Conservation (phyloP, 1,140 invertebrate genomes). For the Lasioglossum albipes region DNA sequence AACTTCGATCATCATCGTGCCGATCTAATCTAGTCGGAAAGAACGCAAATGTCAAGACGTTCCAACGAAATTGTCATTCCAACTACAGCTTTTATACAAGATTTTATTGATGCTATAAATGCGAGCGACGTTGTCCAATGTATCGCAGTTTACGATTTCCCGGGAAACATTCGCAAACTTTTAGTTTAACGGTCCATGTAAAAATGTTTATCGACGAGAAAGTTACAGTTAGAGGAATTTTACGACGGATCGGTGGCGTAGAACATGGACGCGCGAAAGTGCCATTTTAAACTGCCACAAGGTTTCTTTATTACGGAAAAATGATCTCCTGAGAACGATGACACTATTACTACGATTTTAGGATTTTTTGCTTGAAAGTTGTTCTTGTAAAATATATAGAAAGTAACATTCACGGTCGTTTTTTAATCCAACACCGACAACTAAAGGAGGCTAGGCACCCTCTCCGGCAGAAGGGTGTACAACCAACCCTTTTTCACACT, state of each 20-base stretch:
- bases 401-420: not conserved
- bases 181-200: slow-evolving; percentile 5
- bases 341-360: no score
- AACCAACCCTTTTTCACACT: slow-evolving; percentile 68
- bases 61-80: no score
- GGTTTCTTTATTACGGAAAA: not conserved
- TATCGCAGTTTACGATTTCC: not conserved
- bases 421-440: slow-evolving; percentile 3
- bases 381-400: no score
- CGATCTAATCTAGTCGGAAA: not conserved
- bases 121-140: no score
- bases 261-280: not conserved
- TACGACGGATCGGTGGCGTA: not conserved
- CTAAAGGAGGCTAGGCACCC: slow-evolving; percentile 1
- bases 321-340: no score
- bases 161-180: not conserved
- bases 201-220: slow-evolving; percentile 13
- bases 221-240: not conserved
- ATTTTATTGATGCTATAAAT: no score
- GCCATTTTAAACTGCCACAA: not conserved
- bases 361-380: no score
- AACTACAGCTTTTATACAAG: no score
- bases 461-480: not conserved
- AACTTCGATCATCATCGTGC: no score
- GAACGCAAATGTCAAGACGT: no score